Evolutionary conservation across 2,113 vertebrate species (phyloP), one percentile per base, ranked within the genome.

Genomic region (Pleuronectes platessa): DNA sequence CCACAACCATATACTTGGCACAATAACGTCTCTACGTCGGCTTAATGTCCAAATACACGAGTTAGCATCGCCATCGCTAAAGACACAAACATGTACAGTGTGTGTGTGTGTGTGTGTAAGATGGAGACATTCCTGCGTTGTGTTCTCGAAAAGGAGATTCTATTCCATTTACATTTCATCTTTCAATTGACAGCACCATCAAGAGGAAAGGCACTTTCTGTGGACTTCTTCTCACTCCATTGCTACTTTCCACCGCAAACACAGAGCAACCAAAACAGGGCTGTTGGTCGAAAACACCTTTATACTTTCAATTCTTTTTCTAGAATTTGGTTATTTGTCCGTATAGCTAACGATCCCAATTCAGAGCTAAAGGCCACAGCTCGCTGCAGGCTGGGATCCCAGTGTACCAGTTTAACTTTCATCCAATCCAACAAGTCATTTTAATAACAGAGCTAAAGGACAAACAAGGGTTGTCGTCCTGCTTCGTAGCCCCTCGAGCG

Each of bases 201-300:
- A 93, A 95, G 95, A 96, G 93, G 95, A 98, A 98, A 99, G 98
- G 97, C 97, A 98, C 97, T 98, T 98, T 95, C 96, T 95, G 95
- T 96, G 93, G 95, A 96, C 95, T 94, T 83, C 3, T 81, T 91
- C 83, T 79, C 71, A 70, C 81, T 85, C 74, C 62, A 8, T 78
- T 75, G 81, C 83, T 76, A 87, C 82, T 66, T 88, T 82, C 81
- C 78, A 82, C 84, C 35, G 59, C 68, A 74, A 84, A 86, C 17
- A 63, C 21, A 84, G 62, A 81, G 61, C 68, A 76, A 75, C 27
- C 60, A 83, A 85, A 72, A 42, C 54, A 24, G 70, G 53, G 58
- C 79, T 49, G 65, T 61, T 47, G 51, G 85, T 63, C 10, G 31
- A 82, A 80, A 17, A 66, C n/a, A 51, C 47, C 17, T 1, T 51